Conservation (phyloP, 2,113 vertebrate species). For the Electrona antarctica region DNA sequence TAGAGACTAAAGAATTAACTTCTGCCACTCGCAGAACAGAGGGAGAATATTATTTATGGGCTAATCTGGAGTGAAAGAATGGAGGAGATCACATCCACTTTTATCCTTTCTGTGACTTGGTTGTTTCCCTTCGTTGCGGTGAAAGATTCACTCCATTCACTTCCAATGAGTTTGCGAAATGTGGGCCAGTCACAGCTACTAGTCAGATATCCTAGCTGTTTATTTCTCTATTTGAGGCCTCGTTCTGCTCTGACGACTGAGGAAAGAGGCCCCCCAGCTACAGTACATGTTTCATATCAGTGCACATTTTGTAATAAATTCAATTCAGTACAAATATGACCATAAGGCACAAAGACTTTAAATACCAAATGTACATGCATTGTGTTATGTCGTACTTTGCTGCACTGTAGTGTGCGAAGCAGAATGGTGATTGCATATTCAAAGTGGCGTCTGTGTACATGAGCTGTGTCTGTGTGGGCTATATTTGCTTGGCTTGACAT, state of each 20-base stretch:
- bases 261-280: constrained; percentile 72
- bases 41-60: too few species aligned
- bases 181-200: constrained; percentile 50
- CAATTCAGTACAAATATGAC: constrained; percentile 78
- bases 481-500: constrained; percentile 52
- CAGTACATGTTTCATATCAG: constrained; percentile 76
- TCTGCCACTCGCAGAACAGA: constrained; percentile 28
- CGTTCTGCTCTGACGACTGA: constrained; percentile 68
- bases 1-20: constrained; percentile 69
- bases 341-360: constrained; percentile 75
- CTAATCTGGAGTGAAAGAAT: constrained; percentile 53
- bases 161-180: constrained; percentile 58
- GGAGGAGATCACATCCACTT: constrained; percentile 53
- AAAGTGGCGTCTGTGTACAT: constrained; percentile 17
- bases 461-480: constrained; percentile 24
- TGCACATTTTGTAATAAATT: constrained; percentile 79
- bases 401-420: constrained; percentile 41
- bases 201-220: constrained; percentile 71
- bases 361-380: constrained; percentile 77
- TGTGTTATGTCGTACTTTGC: constrained; percentile 52
- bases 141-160: constrained; percentile 46
- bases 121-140: constrained; percentile 19
- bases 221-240: constrained; percentile 71
- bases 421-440: constrained; percentile 54
- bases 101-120: constrained; percentile 56